phyloP scores from a whole-genome alignment of 2,797 vertebrate species.

The Cheirogaleus major region DNA sequence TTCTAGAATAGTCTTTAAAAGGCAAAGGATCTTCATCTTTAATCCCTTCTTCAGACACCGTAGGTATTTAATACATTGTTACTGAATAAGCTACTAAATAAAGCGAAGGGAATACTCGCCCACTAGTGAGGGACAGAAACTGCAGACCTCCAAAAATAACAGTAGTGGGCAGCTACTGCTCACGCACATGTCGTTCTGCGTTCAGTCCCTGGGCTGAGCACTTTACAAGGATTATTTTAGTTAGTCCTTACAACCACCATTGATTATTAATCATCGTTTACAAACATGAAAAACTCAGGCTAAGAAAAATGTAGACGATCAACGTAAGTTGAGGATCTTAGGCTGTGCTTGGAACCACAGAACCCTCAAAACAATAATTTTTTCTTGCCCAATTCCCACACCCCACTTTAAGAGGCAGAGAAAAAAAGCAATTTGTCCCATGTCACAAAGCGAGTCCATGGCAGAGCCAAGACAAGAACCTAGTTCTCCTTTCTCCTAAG shows the following conservation, averaged over 20 bases:
- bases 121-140: neutral
- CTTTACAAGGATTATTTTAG: neutral
- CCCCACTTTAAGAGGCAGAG: neutral
- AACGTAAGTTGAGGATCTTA: neutral
- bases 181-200: too few species aligned
- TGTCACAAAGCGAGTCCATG: neutral
- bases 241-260: neutral
- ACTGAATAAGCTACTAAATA: neutral
- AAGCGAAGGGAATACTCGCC: neutral
- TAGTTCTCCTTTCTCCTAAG: neutral
- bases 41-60: neutral
- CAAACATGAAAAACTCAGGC: neutral
- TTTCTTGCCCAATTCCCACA: conserved; percentile 10
- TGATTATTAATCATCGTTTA: neutral
- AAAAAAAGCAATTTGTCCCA: neutral
- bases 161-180: rapidly evolving
- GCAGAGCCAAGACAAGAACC: neutral
- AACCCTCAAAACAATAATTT: neutral
- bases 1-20: neutral
- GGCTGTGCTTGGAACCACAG: neutral
- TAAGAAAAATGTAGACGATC: neutral
- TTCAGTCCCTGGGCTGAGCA: neutral
- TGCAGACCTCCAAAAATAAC: neutral
- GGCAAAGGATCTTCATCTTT: neutral
- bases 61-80: neutral